Evolutionary conservation across 2,113 vertebrate genomes (phyloP).

Genomic region (Hippocampus comes): DNA sequence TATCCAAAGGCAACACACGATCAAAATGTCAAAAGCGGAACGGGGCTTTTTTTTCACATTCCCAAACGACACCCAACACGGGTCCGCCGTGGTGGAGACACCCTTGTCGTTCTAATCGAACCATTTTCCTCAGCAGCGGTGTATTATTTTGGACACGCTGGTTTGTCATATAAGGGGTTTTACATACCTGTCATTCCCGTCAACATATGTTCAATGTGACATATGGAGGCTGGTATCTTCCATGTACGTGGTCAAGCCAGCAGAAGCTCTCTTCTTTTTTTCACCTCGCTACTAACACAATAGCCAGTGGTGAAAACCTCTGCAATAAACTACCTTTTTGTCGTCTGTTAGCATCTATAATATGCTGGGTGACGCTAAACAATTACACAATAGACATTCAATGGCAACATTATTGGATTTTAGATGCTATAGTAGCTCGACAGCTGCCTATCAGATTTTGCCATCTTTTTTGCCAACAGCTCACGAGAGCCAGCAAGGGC

Average conservation of each 20-base stretch:
- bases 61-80: constrained; percentile 6
- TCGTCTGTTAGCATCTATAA: constrained; percentile 31
- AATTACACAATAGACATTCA: constrained; percentile 11
- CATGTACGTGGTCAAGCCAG: constrained; percentile 35
- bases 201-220: constrained; percentile 5
- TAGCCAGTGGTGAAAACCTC: constrained; percentile 42
- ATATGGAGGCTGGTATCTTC: constrained; percentile 36
- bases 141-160: constrained; percentile 4
- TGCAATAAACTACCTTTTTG: constrained; percentile 60
- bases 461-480: constrained; percentile 67
- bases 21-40: constrained; percentile 1
- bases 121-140: constrained; percentile 39
- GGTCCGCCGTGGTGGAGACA: constrained; percentile 55
- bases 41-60: not conserved
- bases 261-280: constrained; percentile 46
- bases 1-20: not conserved
- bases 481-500: constrained; percentile 66
- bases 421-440: constrained; percentile 22
- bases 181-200: not conserved
- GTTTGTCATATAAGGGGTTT: constrained; percentile 14
- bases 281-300: constrained; percentile 46
- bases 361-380: constrained; percentile 17
- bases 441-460: constrained; percentile 50
- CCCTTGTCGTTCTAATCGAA: constrained; percentile 42
- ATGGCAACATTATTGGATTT: constrained; percentile 30